phyloP scores from a whole-genome alignment of 2,888 invertebrate genomes.

The Leucania comma region DNA sequence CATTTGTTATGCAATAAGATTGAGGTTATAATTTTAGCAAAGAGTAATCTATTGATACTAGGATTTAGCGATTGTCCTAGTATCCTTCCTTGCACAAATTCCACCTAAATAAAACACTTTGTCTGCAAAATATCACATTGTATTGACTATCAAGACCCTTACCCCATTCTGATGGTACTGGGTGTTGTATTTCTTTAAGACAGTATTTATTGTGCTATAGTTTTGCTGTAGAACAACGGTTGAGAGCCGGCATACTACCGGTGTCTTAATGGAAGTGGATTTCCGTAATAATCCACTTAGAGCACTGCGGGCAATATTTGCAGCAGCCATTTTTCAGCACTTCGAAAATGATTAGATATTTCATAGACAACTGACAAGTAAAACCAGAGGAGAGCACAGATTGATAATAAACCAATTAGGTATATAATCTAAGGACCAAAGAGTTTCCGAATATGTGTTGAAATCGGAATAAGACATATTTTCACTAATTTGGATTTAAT shows the following conservation, averaged over 20 bases:
- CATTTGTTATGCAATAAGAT: slow-evolving; percentile 89
- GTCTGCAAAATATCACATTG: slow-evolving; percentile 60
- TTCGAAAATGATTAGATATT: slow-evolving; percentile 63
- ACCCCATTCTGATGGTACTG: slow-evolving; percentile 81
- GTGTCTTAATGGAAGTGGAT: slow-evolving; percentile 81
- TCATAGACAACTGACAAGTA: slow-evolving; percentile 68
- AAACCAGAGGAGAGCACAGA: slow-evolving; percentile 43
- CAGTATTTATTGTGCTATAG: slow-evolving; percentile 76
- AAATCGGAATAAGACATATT: background rate
- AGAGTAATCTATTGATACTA: background rate
- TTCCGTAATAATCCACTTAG: slow-evolving; percentile 86
- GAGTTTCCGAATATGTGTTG: background rate
- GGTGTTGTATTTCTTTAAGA: slow-evolving; percentile 72
- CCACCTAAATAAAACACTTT: slow-evolving; percentile 11
- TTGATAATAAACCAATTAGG: slow-evolving; percentile 6
- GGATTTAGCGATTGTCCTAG: background rate
- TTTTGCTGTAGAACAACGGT: slow-evolving; percentile 85
- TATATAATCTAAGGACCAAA: no score
- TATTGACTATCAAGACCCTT: slow-evolving; percentile 75
- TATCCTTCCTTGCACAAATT: background rate
- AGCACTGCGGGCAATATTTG: slow-evolving; percentile 86
- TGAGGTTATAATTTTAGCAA: slow-evolving; percentile 81
- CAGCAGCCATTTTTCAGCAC: slow-evolving; percentile 85
- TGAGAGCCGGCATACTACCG: slow-evolving; percentile 86
- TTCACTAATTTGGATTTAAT: no score